A percentile compares a stretch with the other conserved stretches of the same genome.
Conservation (phyloP, 2,113 vertebrate genomes). For the Jacana jacana region DNA sequence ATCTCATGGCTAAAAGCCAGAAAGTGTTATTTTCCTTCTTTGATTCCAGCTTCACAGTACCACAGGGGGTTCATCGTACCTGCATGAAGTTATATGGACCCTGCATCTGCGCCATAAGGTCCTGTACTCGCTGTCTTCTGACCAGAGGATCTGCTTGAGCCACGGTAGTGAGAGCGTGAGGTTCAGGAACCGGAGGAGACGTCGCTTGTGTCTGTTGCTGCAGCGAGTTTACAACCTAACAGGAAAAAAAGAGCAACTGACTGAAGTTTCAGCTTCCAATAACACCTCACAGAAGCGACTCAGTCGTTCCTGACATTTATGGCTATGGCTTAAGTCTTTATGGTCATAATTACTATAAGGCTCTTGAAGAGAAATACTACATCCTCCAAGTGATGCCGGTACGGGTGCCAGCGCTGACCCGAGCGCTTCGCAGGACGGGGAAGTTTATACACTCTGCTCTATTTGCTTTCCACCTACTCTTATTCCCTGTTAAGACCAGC, state of each 20-base stretch:
- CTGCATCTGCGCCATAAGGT: conserved; percentile 99
- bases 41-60: background rate
- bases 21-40: background rate
- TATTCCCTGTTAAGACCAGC: background rate
- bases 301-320: background rate
- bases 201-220: conserved; percentile 83
- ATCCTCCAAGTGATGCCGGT: background rate
- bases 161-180: conserved; percentile 77
- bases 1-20: background rate
- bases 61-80: conserved; percentile 64
- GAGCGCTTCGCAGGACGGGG: background rate
- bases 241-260: background rate
- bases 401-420: background rate
- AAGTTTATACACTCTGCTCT: background rate
- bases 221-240: conserved; percentile 82
- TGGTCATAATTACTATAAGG: background rate
- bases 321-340: background rate
- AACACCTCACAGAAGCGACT: background rate
- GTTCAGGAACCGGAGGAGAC: conserved; percentile 82
- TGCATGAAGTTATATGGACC: conserved; percentile 99
- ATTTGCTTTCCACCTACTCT: background rate
- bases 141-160: conserved; percentile 87
- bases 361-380: background rate
- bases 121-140: conserved; percentile 93
- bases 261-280: background rate